A percentile compares a stretch with the other conserved stretches of the same genome.
These are phyloP conservation scores for Camponotus vicinus DNA, from an alignment of 1,140 invertebrate genomes.

Conservation along the genomic window DNA sequence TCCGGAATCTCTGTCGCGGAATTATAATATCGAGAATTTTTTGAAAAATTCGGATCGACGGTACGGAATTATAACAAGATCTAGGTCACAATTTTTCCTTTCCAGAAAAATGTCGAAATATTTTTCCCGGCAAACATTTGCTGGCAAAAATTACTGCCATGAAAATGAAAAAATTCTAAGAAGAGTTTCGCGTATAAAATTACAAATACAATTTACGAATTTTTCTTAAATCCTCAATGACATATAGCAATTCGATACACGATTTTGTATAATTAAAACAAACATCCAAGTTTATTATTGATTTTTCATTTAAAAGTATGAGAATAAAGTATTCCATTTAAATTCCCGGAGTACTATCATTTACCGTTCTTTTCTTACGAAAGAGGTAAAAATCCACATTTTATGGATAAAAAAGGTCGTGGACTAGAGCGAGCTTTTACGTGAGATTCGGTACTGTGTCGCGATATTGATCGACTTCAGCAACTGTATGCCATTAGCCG, in stretches of 20 bases:
- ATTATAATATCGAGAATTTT: constrained; percentile 52
- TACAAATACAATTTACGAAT: constrained; percentile 22
- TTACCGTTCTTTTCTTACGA: not conserved
- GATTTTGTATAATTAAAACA: constrained; percentile 44
- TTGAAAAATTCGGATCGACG: constrained; percentile 43
- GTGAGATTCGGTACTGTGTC: constrained; percentile 27
- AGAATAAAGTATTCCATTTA: constrained; percentile 31
- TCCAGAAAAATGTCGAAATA: constrained; percentile 24
- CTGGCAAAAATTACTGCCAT: not conserved
- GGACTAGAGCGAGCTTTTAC: not conserved
- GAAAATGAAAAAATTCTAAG: not conserved
- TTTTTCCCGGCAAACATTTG: constrained; percentile 6
- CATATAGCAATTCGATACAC: not conserved
- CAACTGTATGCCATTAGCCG: constrained; percentile 49
- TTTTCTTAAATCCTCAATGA: not conserved
- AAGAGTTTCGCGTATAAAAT: not conserved
- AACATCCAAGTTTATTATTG: constrained; percentile 18
- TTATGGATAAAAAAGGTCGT: constrained; percentile 19
- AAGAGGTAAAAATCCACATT: constrained; percentile 19
- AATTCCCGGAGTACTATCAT: constrained; percentile 4
- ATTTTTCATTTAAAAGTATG: constrained; percentile 31
- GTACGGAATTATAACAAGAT: constrained; percentile 46
- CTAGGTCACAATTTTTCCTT: constrained; percentile 22
- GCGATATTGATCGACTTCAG: constrained; percentile 56
- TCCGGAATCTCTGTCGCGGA: constrained; percentile 38